Conservation (phyloP, 2,797 vertebrate genomes). For the Gobio occitaniae region DNA sequence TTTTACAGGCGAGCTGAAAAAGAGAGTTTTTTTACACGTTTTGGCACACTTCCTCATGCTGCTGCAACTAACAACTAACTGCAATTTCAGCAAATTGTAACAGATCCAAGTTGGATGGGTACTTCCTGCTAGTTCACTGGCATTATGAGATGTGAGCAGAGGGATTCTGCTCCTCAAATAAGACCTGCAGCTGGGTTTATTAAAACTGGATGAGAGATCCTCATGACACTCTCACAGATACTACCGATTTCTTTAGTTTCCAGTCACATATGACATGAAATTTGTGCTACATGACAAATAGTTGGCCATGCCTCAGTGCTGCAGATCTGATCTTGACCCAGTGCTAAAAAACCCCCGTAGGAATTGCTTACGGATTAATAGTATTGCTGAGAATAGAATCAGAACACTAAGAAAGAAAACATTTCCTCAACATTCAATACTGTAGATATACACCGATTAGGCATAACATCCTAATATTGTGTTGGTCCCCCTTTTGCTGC, state of each 20-base stretch:
- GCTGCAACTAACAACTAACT: constrained; percentile 46
- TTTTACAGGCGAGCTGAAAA: constrained; percentile 29
- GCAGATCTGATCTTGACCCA: constrained; percentile 3
- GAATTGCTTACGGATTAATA: neutral
- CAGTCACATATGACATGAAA: neutral
- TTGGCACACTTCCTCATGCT: constrained; percentile 63
- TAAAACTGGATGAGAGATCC: constrained; percentile 16
- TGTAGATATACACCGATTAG: neutral
- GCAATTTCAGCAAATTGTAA: constrained; percentile 68
- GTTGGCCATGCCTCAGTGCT: neutral
- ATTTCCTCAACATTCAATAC: neutral
- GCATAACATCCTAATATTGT: no score
- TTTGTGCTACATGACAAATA: neutral
- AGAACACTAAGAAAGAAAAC: neutral
- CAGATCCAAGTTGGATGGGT: constrained; percentile 73
- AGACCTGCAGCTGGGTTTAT: constrained; percentile 68
- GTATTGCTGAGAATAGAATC: neutral
- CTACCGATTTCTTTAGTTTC: neutral
- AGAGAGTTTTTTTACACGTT: constrained; percentile 21
- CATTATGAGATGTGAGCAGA: constrained; percentile 50
- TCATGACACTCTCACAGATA: neutral
- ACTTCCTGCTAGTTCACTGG: constrained; percentile 57
- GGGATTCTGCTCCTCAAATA: constrained; percentile 60
- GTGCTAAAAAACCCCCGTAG: neutral
- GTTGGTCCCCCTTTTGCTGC: no score